Base-by-base conservation (phyloP, 2,888 invertebrate species). In the Campoplex capitator region DNA sequence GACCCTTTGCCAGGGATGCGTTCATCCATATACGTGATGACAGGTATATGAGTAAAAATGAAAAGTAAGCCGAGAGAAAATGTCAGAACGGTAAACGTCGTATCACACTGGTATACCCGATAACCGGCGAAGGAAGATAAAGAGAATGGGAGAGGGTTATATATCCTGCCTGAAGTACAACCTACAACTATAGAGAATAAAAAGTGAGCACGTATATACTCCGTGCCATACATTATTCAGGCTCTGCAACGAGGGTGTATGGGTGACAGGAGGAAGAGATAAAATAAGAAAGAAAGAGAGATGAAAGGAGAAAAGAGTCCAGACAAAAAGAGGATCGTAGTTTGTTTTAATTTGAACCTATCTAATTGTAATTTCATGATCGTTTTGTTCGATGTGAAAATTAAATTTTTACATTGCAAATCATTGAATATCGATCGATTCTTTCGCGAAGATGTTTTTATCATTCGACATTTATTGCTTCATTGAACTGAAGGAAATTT, bases 101-200 rank as follows among this genome's bases (percentile, higher is more conserved):
- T 82, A 85, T 85, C 88, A 73, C 58, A 73, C 58, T 9, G 38
- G 80, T 74, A 87, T 81, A 83, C 65, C 83, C 78, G 85, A 88
- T 86, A 87, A 87, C 67, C 48, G 38, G 56, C 67, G 62, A 81
- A 76, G 82, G 48, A 65, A 54, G 28, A 65, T 80, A 32, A 80
- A 77, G 67, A 74, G 54, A 38, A 54, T 32, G 28, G 58, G 58
- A n/a, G 68, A 74, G 74, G 71, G 74, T 73, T 71, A 51, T 75
- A 32, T 68, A 81, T 79, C 42, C 77, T 70, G 54, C 28, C n/a
- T 42, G 70, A 38, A 85, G 42, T 75, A 23, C 54, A 16, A 54
- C 9, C 38, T 65, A 48, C 65, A 48, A n/a, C 38, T 65, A 62
- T 45, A 67, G 48, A n/a, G 18, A 42, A 51, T 9, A n/a, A 45